phyloP scores from a whole-genome alignment of 2,113 vertebrate genomes.

The Phyllostomus hastatus region DNA sequence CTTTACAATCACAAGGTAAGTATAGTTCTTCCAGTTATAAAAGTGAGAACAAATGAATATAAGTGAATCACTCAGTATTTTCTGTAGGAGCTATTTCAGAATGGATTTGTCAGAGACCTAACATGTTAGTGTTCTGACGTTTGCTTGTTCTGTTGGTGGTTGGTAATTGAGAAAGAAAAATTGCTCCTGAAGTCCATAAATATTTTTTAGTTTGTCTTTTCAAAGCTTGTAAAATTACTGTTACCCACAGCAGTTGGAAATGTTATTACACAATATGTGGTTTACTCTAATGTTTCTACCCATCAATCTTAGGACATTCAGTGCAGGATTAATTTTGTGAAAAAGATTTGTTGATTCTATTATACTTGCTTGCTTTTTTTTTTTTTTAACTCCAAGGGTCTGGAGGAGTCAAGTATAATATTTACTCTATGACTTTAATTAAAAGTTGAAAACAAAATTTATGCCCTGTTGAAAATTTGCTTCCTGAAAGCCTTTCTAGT shows the following conservation, averaged over 20 bases:
- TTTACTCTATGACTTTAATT: conserved; percentile 25
- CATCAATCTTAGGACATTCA: neutral
- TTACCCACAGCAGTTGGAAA: neutral
- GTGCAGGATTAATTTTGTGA: neutral
- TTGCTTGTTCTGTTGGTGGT: neutral
- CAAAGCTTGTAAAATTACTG: neutral
- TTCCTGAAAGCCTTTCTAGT: neutral
- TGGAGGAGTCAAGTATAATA: neutral
- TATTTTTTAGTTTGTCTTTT: neutral
- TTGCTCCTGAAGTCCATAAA: neutral
- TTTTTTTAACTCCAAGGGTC: neutral
- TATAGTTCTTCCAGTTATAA: neutral
- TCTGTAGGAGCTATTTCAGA: neutral
- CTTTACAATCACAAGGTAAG: neutral
- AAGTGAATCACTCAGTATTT: neutral
- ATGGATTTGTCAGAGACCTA: neutral
- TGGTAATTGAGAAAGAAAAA: neutral
- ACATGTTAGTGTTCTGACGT: neutral
- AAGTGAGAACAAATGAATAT: neutral
- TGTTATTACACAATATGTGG: neutral
- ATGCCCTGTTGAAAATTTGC: neutral
- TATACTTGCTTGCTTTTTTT: neutral
- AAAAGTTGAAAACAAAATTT: neutral
- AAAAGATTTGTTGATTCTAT: conserved; percentile 1
- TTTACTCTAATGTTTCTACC: neutral